phyloP scores from a whole-genome alignment of 2,797 vertebrate genomes.

The Sebastolobus alascanus region DNA sequence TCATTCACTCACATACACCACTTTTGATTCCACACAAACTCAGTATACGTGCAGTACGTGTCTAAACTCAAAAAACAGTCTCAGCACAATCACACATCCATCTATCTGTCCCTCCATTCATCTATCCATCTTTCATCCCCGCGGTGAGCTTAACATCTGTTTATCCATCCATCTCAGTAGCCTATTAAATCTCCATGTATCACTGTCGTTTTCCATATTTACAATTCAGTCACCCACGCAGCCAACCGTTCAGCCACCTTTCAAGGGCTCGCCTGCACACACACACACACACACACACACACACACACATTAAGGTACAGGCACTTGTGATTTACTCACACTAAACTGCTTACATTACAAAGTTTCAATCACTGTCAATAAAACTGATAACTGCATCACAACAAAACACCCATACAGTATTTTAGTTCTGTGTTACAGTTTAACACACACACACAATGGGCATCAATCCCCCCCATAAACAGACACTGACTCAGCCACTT shows the following conservation, averaged over 20 bases:
- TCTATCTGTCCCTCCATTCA: constrained; percentile 16
- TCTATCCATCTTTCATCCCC: constrained; percentile 31
- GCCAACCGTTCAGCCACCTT: constrained; percentile 21
- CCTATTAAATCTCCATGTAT: constrained; percentile 54
- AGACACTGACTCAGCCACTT: too few relatives aligned
- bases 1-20: neutral
- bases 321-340: constrained; percentile 15
- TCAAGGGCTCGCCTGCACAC: neutral
- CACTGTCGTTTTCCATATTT: constrained; percentile 47
- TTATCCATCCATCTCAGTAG: constrained; percentile 59
- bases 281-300: neutral
- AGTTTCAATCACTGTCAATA: neutral
- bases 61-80: neutral
- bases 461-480: too few relatives aligned
- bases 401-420: neutral
- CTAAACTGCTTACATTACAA: neutral
- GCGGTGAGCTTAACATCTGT: constrained; percentile 57
- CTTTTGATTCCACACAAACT: constrained; percentile 1
- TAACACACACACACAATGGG: too few relatives aligned
- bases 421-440: too few relatives aligned
- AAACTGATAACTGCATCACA: neutral
- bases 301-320: neutral
- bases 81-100: constrained; percentile 8
- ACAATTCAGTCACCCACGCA: constrained; percentile 46
- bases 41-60: neutral